Conservation (phyloP, 92 coral and sea anemone species). For the Porites divaricata region DNA sequence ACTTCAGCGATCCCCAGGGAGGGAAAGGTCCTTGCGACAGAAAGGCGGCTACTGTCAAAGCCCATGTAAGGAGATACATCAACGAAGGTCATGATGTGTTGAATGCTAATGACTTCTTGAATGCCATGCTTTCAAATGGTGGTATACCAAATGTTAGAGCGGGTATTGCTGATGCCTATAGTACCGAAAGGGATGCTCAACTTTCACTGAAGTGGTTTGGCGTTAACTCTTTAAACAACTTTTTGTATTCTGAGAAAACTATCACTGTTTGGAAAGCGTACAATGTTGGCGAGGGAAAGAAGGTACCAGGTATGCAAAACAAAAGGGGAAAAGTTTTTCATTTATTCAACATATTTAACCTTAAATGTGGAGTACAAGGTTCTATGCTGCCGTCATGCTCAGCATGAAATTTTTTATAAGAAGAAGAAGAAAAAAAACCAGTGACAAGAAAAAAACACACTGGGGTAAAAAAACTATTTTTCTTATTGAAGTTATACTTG, state of each 20-base stretch:
- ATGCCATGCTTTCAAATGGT: neutral
- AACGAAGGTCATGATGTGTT: neutral
- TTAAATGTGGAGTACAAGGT: too few species aligned
- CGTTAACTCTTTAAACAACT: slow-evolving; percentile 43
- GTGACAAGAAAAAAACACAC: too few species aligned
- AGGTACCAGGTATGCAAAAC: slow-evolving; percentile 13
- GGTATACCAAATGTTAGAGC: neutral
- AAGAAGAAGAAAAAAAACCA: too few species aligned
- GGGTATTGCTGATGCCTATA: neutral
- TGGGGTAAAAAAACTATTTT: too few species aligned
- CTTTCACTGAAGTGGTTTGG: slow-evolving; percentile 30
- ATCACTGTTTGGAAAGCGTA: slow-evolving; percentile 53
- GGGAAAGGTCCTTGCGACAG: neutral
- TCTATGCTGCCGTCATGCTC: too few species aligned
- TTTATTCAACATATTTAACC: too few species aligned
- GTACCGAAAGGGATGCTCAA: neutral
- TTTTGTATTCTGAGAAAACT: slow-evolving; percentile 11
- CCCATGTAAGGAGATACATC: neutral
- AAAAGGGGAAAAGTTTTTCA: neutral
- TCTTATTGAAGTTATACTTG: too few species aligned
- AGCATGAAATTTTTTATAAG: too few species aligned
- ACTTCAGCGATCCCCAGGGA: slow-evolving; percentile 1
- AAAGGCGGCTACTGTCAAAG: neutral
- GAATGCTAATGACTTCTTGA: neutral
- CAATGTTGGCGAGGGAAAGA: slow-evolving; percentile 42